phyloP scores from a whole-genome alignment of 2,113 vertebrate species.

The Polypterus bichir region DNA sequence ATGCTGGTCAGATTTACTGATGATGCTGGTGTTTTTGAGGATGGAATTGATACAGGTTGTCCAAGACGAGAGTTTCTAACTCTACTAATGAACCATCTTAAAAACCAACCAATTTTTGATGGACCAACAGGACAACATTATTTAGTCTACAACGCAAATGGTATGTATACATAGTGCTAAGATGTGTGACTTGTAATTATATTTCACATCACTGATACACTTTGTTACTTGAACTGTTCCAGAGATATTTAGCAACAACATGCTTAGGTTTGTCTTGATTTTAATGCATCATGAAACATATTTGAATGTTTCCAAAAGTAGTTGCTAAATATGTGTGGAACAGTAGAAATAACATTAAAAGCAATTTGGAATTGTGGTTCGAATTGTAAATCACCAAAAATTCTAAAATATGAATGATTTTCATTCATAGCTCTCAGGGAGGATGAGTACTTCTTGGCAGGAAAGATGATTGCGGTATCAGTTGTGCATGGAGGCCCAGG shows the following conservation, averaged over 20 bases:
- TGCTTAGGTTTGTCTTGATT: no score
- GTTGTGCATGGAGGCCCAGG: no score
- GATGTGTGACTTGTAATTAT: no score
- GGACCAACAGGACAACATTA: conserved; percentile 21
- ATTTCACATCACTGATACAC: no score
- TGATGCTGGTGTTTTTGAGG: conserved; percentile 18
- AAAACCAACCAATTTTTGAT: conserved; percentile 22
- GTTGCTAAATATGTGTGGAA: no score
- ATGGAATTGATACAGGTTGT: conserved; percentile 20
- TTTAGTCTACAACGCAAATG: conserved; percentile 26
- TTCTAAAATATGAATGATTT: conserved; percentile 8
- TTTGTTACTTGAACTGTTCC: no score
- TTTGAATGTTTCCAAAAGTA: no score
- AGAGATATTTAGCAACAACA: no score
- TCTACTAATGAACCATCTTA: conserved; percentile 20
- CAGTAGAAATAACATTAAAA: no score
- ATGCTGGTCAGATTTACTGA: no score
- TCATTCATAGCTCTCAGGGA: conserved; percentile 19
- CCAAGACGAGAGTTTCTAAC: conserved; percentile 22
- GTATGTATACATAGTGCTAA: conserved; percentile 8
- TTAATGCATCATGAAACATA: no score
- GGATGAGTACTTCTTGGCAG: conserved; percentile 18
- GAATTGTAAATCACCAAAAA: conserved; percentile 6
- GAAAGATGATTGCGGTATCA: no score
- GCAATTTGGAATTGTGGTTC: neutral